phyloP scores from a whole-genome alignment of 2,888 invertebrate species.

The Silvanus unidentatus region DNA sequence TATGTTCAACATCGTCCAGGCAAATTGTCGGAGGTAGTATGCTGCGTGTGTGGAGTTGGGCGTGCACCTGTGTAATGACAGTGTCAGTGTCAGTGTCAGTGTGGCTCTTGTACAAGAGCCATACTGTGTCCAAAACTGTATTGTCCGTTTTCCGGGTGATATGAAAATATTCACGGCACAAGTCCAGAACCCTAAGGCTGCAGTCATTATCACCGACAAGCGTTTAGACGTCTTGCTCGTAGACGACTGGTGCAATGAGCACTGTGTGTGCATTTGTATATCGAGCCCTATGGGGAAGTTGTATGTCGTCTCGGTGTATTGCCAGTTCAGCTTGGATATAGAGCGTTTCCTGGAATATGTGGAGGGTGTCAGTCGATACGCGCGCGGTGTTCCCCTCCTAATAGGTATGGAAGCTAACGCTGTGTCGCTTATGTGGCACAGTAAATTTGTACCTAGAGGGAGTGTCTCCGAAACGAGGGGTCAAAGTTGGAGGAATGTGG shows the following conservation, averaged over 20 bases:
- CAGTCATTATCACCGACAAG: no score
- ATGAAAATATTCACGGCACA: no score
- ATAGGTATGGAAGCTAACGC: slow-evolving; percentile 25
- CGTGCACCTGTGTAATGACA: no score
- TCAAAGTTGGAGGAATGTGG: not conserved
- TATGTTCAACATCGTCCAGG: no score
- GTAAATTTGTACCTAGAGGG: slow-evolving; percentile 6
- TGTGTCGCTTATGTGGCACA: slow-evolving; percentile 20
- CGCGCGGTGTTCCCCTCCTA: slow-evolving; percentile 6
- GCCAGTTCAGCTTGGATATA: no score
- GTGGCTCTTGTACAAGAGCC: slow-evolving; percentile 11
- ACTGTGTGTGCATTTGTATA: not conserved
- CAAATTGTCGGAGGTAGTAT: no score
- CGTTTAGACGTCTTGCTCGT: not conserved
- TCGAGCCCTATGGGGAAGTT: no score
- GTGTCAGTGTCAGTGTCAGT: no score
- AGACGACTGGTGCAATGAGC: no score
- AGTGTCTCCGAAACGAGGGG: not conserved
- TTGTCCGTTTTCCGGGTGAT: slow-evolving; percentile 12
- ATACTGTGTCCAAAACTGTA: slow-evolving; percentile 1
- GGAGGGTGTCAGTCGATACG: not conserved
- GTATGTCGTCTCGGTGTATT: no score
- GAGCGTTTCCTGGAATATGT: not conserved
- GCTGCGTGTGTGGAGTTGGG: no score
- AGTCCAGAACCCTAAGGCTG: no score